Conservation (phyloP, 2,113 vertebrate species). For the Oncorhynchus clarkii region DNA sequence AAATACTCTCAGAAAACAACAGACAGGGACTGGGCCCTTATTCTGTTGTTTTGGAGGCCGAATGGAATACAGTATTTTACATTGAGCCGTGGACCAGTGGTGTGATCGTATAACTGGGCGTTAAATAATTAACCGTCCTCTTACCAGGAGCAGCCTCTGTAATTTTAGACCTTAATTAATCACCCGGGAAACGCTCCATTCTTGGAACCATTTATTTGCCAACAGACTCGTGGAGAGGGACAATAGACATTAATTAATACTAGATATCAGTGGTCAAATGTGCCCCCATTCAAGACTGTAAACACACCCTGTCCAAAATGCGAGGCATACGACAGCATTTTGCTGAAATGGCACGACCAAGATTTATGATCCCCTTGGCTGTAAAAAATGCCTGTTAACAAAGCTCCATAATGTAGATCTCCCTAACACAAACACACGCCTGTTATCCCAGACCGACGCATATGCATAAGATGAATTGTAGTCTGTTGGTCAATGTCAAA, state of each 20-base stretch:
- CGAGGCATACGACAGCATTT: slow-evolving; percentile 25
- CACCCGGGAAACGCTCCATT: slow-evolving; percentile 48
- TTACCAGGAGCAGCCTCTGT: slow-evolving; percentile 50
- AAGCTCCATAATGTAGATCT: slow-evolving; percentile 42
- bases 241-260: slow-evolving; percentile 68
- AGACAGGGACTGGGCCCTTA: neutral
- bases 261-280: slow-evolving; percentile 58
- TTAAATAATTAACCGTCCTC: slow-evolving; percentile 64
- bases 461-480: slow-evolving; percentile 51
- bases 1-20: slow-evolving; percentile 4
- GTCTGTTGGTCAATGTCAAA: slow-evolving; percentile 61
- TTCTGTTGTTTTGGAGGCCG: slow-evolving; percentile 9
- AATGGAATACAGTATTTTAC: slow-evolving; percentile 39
- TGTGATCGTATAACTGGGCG: slow-evolving; percentile 59
- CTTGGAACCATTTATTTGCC: slow-evolving; percentile 61
- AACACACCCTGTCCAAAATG: slow-evolving; percentile 48
- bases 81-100: slow-evolving; percentile 46
- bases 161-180: slow-evolving; percentile 66
- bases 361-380: slow-evolving; percentile 57
- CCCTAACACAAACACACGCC: slow-evolving; percentile 22
- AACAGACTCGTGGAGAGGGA: slow-evolving; percentile 51
- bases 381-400: slow-evolving; percentile 52
- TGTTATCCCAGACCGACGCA: slow-evolving; percentile 10
- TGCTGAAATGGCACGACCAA: slow-evolving; percentile 57
- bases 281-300: slow-evolving; percentile 43